phyloP scores from a whole-genome alignment of 1,140 invertebrate genomes.

The Mamestra configurata region DNA sequence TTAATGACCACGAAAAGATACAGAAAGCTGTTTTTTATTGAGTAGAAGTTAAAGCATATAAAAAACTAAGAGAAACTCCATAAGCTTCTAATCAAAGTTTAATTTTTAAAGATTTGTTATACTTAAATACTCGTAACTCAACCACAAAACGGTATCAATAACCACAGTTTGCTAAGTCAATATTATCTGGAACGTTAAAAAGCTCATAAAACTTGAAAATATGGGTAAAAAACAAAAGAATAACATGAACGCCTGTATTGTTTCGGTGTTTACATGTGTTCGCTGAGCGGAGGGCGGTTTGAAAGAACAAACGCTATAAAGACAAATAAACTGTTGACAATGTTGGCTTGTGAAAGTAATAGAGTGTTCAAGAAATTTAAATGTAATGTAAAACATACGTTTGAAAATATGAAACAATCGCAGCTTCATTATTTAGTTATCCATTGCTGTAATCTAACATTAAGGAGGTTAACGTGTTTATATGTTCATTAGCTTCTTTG shows the following conservation, averaged over 20 bases:
- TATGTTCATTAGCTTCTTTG: too few relatives aligned
- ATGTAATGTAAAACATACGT: too few relatives aligned
- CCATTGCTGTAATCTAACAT: too few relatives aligned
- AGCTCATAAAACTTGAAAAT: conserved; percentile 36
- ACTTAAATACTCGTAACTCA: not conserved
- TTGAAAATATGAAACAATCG: too few relatives aligned
- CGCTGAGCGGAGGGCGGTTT: conserved; percentile 27
- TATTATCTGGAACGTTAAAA: conserved; percentile 29
- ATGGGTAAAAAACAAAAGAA: conserved; percentile 16
- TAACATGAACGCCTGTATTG: conserved; percentile 20
- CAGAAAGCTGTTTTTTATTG: too few relatives aligned
- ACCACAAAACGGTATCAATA: not conserved
- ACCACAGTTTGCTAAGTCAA: conserved; percentile 4
- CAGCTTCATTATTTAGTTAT: too few relatives aligned
- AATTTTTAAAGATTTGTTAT: not conserved
- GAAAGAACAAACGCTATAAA: conserved; percentile 49
- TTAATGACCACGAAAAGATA: too few relatives aligned
- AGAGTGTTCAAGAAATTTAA: not conserved
- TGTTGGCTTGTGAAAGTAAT: not conserved
- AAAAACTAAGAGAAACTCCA: too few relatives aligned
- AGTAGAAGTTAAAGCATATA: too few relatives aligned
- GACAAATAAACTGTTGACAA: conserved; percentile 43
- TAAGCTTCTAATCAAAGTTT: too few relatives aligned
- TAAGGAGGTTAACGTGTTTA: too few relatives aligned
- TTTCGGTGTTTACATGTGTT: conserved; percentile 48